Percentiles rank a stretch among this genome's conserved stretches.
Conservation (phyloP, 2,113 vertebrate genomes). For the Sminthopsis crassicaudata region DNA sequence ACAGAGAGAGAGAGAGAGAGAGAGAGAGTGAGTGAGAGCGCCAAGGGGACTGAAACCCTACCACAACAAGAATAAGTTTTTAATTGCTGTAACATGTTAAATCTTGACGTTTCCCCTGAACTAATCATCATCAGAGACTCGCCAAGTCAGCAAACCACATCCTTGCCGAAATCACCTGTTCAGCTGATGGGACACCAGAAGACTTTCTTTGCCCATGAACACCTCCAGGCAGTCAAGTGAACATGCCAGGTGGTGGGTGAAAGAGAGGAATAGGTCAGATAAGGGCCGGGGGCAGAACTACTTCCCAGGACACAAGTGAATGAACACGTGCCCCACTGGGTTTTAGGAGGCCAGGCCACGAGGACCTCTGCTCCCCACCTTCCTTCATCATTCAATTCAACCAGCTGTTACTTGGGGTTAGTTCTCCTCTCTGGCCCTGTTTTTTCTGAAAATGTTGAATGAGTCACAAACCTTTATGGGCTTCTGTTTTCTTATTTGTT, state of each 20-base stretch:
- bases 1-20: no score
- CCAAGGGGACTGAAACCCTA: not conserved
- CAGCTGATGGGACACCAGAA: not conserved
- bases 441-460: not conserved
- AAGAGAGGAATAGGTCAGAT: not conserved
- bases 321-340: not conserved
- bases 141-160: not conserved
- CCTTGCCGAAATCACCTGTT: not conserved
- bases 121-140: constrained; percentile 1
- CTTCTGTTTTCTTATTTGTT: not conserved
- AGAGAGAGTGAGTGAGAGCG: not conserved
- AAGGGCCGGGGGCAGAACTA: not conserved
- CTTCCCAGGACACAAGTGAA: not conserved
- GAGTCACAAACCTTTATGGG: not conserved
- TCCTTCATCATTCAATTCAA: not conserved
- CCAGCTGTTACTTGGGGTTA: not conserved
- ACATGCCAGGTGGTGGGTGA: not conserved
- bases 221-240: not conserved
- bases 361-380: not conserved
- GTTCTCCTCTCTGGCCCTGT: not conserved
- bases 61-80: not conserved
- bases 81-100: constrained; percentile 4
- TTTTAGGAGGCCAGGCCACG: not conserved
- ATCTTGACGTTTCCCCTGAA: not conserved
- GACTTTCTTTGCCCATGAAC: not conserved